A percentile compares a stretch with the other conserved stretches of the same genome.
Evolutionary conservation across 2,113 vertebrate genomes (phyloP).

Genomic region (Podilymbus podiceps): DNA sequence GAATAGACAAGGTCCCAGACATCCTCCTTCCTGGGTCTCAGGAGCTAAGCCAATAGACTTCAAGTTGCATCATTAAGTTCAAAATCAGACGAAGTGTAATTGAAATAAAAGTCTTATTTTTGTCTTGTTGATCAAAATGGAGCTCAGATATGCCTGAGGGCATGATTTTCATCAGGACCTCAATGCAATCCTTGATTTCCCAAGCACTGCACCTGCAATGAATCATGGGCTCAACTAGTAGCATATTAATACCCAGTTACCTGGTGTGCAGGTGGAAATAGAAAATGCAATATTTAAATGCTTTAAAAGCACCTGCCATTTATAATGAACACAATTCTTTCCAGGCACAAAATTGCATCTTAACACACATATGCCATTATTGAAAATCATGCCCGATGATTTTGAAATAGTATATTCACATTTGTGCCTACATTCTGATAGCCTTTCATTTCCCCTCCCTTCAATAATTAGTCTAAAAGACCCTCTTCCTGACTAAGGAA

Average conservation of each 20-base stretch:
- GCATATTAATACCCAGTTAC: constrained; percentile 64
- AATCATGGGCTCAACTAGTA: constrained; percentile 64
- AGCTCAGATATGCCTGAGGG: constrained; percentile 64
- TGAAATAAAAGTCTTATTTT: constrained; percentile 65
- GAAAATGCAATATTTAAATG: constrained; percentile 61
- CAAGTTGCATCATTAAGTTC: constrained; percentile 67
- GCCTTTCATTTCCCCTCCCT: constrained; percentile 3
- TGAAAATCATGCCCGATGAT: constrained; percentile 46
- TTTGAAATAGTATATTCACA: constrained; percentile 8
- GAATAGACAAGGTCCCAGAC: constrained; percentile 50
- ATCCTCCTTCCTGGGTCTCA: constrained; percentile 59
- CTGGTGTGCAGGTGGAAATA: constrained; percentile 64
- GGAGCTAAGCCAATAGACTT: constrained; percentile 59
- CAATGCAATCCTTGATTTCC: constrained; percentile 66
- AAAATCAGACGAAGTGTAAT: constrained; percentile 62
- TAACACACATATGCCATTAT: constrained; percentile 31
- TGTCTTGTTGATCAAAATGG: constrained; percentile 60
- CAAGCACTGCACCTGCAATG: constrained; percentile 67
- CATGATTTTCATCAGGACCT: constrained; percentile 68
- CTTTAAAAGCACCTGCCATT: constrained; percentile 63
- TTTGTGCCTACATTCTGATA: constrained; percentile 7
- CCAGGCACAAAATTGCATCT: constrained; percentile 53
- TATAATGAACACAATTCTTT: constrained; percentile 60
- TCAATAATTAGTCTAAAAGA: constrained; percentile 18
- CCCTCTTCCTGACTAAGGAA: constrained; percentile 5